Percentiles rank a stretch among this genome's conserved stretches.
These are phyloP conservation scores for Dascillus cervinus DNA, from an alignment of 2,888 invertebrate species.

Conservation along the genomic window DNA sequence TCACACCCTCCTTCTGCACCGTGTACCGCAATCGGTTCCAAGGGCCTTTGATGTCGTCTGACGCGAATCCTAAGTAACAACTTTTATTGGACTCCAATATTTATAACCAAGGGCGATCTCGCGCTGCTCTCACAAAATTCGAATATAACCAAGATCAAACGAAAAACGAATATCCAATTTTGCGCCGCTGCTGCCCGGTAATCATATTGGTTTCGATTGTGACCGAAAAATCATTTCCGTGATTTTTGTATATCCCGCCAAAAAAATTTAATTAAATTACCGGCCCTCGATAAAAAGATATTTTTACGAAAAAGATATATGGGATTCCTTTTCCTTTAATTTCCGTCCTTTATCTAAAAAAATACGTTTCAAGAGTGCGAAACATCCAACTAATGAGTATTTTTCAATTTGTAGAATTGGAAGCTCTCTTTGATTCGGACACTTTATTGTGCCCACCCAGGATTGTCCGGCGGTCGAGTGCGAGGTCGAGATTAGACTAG, in stretches of 20 bases:
- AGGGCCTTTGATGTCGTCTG: constrained; percentile 37
- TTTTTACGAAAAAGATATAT: neutral
- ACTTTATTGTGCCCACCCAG: constrained; percentile 35
- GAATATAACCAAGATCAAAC: constrained; percentile 36
- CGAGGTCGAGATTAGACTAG: constrained; percentile 44
- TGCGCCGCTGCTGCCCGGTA: constrained; percentile 18
- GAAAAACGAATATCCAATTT: constrained; percentile 35
- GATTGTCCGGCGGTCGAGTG: constrained; percentile 32
- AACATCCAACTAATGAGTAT: constrained; percentile 45
- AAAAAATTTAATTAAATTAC: neutral
- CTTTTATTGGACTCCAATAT: constrained; percentile 43
- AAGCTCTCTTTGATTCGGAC: constrained; percentile 40
- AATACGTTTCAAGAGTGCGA: constrained; percentile 20
- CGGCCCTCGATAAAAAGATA: too few species aligned
- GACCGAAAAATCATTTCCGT: constrained; percentile 7
- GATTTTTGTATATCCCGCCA: neutral
- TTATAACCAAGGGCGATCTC: constrained; percentile 37
- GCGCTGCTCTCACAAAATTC: constrained; percentile 30
- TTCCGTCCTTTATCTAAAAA: constrained; percentile 14
- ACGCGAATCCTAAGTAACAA: constrained; percentile 41
- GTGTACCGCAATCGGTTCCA: constrained; percentile 17
- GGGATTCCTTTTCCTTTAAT: constrained; percentile 16
- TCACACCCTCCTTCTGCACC: constrained; percentile 27
- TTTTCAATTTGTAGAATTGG: constrained; percentile 45
- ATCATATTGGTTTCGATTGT: constrained; percentile 14